These are phyloP conservation scores for Recurvirostra avosetta DNA, from an alignment of 2,113 vertebrate genomes.

Conservation along the genomic window DNA sequence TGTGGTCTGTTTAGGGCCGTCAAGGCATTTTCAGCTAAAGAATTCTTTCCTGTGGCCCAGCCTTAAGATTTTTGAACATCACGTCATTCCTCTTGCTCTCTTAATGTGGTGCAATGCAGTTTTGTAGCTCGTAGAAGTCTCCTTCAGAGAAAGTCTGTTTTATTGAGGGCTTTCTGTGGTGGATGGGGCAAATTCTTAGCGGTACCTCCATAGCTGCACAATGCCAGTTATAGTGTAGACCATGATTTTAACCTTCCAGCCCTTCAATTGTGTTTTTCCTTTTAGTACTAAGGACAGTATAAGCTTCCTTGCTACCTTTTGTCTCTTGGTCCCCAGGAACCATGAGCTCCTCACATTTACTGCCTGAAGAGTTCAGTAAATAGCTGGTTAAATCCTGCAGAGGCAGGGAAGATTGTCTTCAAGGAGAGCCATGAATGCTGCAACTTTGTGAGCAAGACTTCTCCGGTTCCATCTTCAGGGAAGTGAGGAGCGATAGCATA, in stretches of 20 bases:
- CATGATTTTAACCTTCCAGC: not conserved
- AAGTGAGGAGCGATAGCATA: not conserved
- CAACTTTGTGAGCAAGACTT: not conserved
- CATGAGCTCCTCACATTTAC: not conserved
- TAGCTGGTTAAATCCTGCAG: not conserved
- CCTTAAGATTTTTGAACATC: not conserved
- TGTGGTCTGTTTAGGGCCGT: not conserved
- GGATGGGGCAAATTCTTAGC: not conserved
- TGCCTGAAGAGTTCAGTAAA: not conserved
- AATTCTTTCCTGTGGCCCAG: not conserved
- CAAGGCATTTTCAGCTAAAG: not conserved
- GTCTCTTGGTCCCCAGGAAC: not conserved
- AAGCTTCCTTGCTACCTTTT: not conserved
- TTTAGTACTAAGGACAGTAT: not conserved
- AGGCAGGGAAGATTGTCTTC: not conserved
- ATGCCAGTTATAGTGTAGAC: not conserved
- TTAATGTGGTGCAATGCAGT: not conserved
- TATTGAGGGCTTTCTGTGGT: not conserved
- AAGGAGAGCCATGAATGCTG: not conserved
- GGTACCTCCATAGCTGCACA: not conserved
- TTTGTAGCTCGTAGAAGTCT: not conserved
- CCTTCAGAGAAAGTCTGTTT: accelerated
- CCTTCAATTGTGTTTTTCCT: not conserved
- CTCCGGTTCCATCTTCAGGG: not conserved
- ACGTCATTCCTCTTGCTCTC: not conserved